Conservation (phyloP, 2,113 vertebrate genomes). For the Lanius ludovicianus region DNA sequence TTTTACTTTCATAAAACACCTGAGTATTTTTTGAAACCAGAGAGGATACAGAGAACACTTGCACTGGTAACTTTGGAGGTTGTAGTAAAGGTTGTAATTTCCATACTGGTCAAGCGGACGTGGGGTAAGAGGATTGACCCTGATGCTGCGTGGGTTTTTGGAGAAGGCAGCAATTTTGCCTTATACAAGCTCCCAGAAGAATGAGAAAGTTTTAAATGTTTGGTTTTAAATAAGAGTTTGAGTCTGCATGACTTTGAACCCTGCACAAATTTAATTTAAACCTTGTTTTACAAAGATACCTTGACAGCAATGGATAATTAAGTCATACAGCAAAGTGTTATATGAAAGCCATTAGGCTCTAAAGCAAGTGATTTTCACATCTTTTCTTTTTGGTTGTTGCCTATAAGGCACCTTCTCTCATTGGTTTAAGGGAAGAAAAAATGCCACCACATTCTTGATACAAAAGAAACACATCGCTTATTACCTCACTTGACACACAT, state of each 20-base stretch:
- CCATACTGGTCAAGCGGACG: neutral
- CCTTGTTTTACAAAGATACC: neutral
- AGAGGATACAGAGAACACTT: neutral
- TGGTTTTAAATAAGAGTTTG: neutral
- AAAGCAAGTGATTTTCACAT: neutral
- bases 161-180: neutral
- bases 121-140: neutral
- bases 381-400: neutral
- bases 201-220: neutral
- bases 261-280: neutral
- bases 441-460: neutral
- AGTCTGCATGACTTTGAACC: neutral
- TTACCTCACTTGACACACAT: neutral
- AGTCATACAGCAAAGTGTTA: neutral
- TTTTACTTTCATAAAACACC: neutral
- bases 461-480: neutral
- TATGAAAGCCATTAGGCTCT: neutral
- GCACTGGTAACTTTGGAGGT: neutral
- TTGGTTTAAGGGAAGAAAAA: neutral
- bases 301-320: slow-evolving; percentile 19
- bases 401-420: neutral
- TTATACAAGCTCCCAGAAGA: neutral
- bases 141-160: neutral
- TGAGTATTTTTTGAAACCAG: neutral
- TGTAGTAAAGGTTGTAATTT: neutral